Base-by-base conservation (phyloP, 2,888 invertebrate species). In the Luperina nickerlii region DNA sequence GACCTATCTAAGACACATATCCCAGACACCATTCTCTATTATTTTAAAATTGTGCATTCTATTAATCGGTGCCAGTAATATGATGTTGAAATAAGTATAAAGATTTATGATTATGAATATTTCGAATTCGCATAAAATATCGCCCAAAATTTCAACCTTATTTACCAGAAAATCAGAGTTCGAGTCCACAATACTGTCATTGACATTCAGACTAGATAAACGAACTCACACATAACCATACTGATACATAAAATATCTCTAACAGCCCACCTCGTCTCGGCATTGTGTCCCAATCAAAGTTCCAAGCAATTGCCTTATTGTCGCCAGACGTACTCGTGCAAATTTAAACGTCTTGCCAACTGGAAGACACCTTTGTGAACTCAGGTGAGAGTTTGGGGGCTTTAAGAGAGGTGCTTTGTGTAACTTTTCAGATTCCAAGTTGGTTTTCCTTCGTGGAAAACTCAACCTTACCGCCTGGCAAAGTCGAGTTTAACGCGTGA, bases 211-310 rank as follows among this genome's bases (percentile, higher is more conserved):
- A 42, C 60, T 77, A 63, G 15, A 60, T n/a, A 54, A 20, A 32
- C n/a, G 8, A 71, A 71, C 38, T 74, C 71, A 62, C 63, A 57
- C 62, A n/a, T 70, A 62, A 38, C 65, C 20, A 57, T 27, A 63
- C 6, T 20, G 32, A 70, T 83, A 77, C 57, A 76, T 83, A 72
- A 77, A 42, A 75, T 80, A 80, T 45, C 27, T 24, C 62, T 51
- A 71, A 63, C 84, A 15, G 27, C 72, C 74, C 78, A 88, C 87
- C 86, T 84, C 79, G 71, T 15, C 62, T 1, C 68, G 71, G 70
- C 80, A 88, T 88, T 88, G 88, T 88, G 68, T 68, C 3, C 76
- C 78, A 80, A 88, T 88, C 87, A 87, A 68, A 79, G 62, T 69
- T 70, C 45, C 60, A 69, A n/a, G 62, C 82, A 88, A 88, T 88